Evolutionary conservation across 2,113 vertebrate species (phyloP), one percentile per base, ranked within the genome.

Genomic region (Prietella phreatophila): DNA sequence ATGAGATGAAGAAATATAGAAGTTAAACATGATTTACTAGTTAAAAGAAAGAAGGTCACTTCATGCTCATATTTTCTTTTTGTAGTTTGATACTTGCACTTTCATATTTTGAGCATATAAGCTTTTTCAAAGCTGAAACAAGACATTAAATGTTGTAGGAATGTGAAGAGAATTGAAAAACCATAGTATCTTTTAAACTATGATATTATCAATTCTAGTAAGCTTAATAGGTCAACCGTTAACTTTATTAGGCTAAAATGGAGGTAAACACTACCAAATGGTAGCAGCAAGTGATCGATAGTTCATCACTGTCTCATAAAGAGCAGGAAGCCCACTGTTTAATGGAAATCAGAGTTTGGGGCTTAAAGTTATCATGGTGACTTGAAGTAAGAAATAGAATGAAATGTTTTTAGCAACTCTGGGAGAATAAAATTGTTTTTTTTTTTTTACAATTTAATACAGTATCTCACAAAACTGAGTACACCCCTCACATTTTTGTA

Each of bases 231-330:
- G 19, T n/a, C 60, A 30, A 47, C 53, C 0, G 22, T 22, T 36
- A 0, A 4, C 17, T 33, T 80, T 56, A 78, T 33, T 30, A 56
- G 19, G 17, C 8, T 84, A 67, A 30, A 47, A 30, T 50, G 6
- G 15, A 50, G 7, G 42, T 20, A 63, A 65, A 83, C 11, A 11
- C 42, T 47, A 47, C 42, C 42, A 78, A 8, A 58, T 58, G 4
- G 13, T 13, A n/a, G n/a, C 79, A 78, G 75, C 47, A 82, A n/a
- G 36, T 55, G 58, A 90, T 90, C 91, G 63, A 90, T 92, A 91
- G 78, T 85, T 86, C 86, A 89, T 91, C 82, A 60, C 76, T 82
- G 61, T 67, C 20, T 85, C 50, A 42, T 82, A 60, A 83, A 47
- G 47, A 56, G 42, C 76, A 88, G 58, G 65, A 47, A 80, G 50